Evolutionary conservation across 2,797 vertebrate genomes (phyloP).

Genomic region (Melanotaenia pygmaea): DNA sequence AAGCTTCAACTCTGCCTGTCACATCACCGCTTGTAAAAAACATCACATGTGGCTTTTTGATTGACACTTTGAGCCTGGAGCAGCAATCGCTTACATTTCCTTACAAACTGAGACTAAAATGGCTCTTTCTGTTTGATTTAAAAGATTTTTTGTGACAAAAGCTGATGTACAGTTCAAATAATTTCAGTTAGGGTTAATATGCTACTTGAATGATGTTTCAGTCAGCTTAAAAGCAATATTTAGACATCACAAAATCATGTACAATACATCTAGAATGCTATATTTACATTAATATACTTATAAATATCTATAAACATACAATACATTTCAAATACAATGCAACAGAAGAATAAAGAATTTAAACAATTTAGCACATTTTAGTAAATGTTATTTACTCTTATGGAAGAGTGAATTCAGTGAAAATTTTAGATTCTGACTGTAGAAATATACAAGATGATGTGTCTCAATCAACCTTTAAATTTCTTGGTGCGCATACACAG

Average conservation of each 20-base stretch:
- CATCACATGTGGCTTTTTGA: slow-evolving; percentile 32
- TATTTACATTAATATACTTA: neutral
- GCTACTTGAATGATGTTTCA: neutral
- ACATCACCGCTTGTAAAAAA: slow-evolving; percentile 27
- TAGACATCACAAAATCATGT: neutral
- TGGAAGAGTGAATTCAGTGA: neutral
- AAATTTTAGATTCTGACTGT: neutral
- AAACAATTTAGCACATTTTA: no score
- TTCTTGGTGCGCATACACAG: neutral
- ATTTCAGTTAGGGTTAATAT: neutral
- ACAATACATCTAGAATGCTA: neutral
- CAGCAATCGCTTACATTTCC: slow-evolving; percentile 6
- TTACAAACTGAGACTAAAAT: slow-evolving; percentile 49
- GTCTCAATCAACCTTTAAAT: neutral
- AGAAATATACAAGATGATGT: neutral
- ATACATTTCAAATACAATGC: neutral
- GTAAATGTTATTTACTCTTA: neutral
- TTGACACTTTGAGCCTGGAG: slow-evolving; percentile 41
- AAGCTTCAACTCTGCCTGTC: slow-evolving; percentile 5
- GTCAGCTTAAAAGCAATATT: neutral
- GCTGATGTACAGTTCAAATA: neutral
- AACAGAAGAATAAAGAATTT: no score
- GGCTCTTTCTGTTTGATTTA: slow-evolving; percentile 51
- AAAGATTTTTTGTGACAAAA: slow-evolving; percentile 40
- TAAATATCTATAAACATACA: neutral